Percentiles rank a stretch among this genome's conserved stretches.
Evolutionary conservation across 2,888 invertebrate species (phyloP).

Genomic region (Yponomeuta sedellus): DNA sequence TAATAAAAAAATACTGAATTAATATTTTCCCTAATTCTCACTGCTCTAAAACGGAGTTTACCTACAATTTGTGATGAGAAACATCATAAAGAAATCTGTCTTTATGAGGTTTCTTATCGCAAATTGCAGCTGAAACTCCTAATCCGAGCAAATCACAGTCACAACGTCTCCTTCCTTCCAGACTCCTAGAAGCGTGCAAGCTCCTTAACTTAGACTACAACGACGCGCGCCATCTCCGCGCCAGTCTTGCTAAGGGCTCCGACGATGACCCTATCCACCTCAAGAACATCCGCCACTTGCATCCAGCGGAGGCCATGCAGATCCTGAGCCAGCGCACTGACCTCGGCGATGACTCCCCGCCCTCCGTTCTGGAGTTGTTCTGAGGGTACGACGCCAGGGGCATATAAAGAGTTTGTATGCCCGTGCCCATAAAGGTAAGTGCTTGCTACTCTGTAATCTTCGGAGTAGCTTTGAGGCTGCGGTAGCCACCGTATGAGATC

Average conservation of each 20-base stretch:
- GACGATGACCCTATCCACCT: conserved; percentile 24
- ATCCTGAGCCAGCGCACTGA: conserved; percentile 66
- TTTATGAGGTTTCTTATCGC: no score
- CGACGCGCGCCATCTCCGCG: conserved; percentile 84
- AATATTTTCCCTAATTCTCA: no score
- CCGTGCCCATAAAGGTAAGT: background rate
- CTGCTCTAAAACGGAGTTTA: no score
- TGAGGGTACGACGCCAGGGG: conserved; percentile 46
- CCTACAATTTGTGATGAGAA: no score
- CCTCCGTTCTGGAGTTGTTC: conserved; percentile 61
- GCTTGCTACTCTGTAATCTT: background rate
- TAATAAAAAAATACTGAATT: no score
- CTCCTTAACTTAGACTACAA: conserved; percentile 86
- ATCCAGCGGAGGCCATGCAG: conserved; percentile 25
- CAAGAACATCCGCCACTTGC: background rate
- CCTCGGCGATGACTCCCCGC: conserved; percentile 40
- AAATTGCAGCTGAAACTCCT: no score
- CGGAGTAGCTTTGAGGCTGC: background rate
- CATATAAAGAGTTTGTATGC: conserved; percentile 8
- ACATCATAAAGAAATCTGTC: no score
- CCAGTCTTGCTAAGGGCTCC: conserved; percentile 65
- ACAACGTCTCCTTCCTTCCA: conserved; percentile 37
- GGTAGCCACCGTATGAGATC: no score
- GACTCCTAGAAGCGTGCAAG: conserved; percentile 84
- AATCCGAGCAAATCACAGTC: background rate